Percentiles rank a stretch among this genome's conserved stretches.
Evolutionary conservation across 1,140 invertebrate genomes (phyloP).

Genomic region (Phocides pigmalion): DNA sequence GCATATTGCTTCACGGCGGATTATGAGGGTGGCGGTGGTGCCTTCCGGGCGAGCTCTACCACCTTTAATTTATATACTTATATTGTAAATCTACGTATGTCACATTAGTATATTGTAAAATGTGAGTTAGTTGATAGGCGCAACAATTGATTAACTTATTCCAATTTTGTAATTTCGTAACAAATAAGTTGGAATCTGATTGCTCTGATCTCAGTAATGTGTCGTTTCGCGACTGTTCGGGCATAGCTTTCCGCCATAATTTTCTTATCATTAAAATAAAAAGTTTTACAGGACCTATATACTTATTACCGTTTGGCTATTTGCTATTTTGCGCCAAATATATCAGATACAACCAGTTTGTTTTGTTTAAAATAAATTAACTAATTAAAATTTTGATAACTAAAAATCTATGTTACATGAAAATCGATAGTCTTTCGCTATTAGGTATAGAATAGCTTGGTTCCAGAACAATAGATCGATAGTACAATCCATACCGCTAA

Average conservation of each 20-base stretch:
- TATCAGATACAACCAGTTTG: background rate
- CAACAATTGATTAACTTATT: constrained; percentile 1
- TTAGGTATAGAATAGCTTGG: no score
- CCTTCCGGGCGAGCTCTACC: no score
- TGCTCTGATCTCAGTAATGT: constrained; percentile 9
- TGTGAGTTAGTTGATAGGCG: background rate
- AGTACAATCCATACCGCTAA: no score
- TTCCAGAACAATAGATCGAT: no score
- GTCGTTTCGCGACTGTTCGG: background rate
- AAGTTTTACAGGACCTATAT: background rate
- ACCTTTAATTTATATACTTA: no score
- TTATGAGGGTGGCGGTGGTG: no score
- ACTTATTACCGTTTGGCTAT: background rate
- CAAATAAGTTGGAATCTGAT: background rate
- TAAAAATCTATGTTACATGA: background rate
- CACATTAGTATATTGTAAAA: background rate
- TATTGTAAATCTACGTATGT: background rate
- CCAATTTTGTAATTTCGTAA: constrained; percentile 15
- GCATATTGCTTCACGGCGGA: no score
- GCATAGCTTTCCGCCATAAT: background rate
- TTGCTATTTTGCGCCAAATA: background rate
- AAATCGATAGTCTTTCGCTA: no score
- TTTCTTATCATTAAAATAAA: background rate
- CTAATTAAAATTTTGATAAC: background rate
- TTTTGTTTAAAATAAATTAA: background rate